These are phyloP conservation scores for Drosophila lacertosa DNA, from an alignment of 1,140 invertebrate genomes.

Conservation along the genomic window DNA sequence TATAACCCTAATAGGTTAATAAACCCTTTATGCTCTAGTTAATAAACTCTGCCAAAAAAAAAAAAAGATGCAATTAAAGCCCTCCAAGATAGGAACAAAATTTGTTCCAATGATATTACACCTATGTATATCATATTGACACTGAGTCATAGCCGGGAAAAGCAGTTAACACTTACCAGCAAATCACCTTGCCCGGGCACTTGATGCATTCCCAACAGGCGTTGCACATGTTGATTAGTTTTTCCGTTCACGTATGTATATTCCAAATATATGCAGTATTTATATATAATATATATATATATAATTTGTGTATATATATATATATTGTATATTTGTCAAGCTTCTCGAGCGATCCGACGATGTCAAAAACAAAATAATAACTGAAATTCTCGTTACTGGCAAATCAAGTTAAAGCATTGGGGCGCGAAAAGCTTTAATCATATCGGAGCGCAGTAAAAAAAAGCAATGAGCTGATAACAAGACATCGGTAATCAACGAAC, in stretches of 20 bases:
- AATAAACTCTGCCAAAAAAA: neutral
- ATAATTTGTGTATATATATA: constrained; percentile 13
- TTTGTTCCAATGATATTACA: constrained; percentile 7
- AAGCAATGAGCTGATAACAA: constrained; percentile 61
- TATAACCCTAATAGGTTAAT: neutral
- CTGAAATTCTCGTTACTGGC: constrained; percentile 47
- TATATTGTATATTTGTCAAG: neutral
- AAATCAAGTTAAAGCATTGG: constrained; percentile 37
- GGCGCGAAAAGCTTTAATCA: constrained; percentile 72
- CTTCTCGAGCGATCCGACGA: constrained; percentile 28
- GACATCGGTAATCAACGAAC: constrained; percentile 55
- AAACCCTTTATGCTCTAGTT: neutral
- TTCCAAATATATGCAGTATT: constrained; percentile 9
- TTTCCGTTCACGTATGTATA: constrained; percentile 3
- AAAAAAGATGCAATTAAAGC: neutral
- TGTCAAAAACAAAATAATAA: constrained; percentile 60
- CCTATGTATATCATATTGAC: neutral
- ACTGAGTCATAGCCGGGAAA: constrained; percentile 33
- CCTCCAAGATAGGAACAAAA: neutral
- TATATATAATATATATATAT: constrained; percentile 27
- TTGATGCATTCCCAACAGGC: constrained; percentile 74
- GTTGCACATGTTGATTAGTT: constrained; percentile 65
- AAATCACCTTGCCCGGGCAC: constrained; percentile 76
- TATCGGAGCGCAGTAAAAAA: constrained; percentile 48
- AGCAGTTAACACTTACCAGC: constrained; percentile 65